Base-by-base conservation (phyloP, 2,113 vertebrate species). In the Leucopsar rothschildi region DNA sequence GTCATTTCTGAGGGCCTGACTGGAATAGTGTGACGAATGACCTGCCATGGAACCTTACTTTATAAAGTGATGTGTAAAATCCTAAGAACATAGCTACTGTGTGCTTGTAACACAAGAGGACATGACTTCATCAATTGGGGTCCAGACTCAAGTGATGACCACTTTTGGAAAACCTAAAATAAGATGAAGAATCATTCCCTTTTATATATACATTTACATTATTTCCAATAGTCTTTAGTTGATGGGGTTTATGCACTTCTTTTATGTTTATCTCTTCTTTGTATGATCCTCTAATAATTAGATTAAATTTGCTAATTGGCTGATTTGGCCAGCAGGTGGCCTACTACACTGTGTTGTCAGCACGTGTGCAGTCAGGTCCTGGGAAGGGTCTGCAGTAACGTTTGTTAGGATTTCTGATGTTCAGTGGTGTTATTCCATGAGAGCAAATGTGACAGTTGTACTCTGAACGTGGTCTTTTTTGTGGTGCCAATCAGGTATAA, bases 271-370 rank as follows among this genome's bases (percentile, higher is more conserved):
- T 64, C 7, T 72, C 63, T 68, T 37, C 66, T 69, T 79, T 11
- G 9, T 35, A n/a, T 14, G 16, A 47, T 23, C 6, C 31, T 75
- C 86, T 88, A 57, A 93, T 90, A 11, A 28, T 47, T 65, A 66
- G 35, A 42, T 72, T 91, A 80, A 92, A 94, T 64, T 78, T 55
- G 72, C 70, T 97, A 94, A 97, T 97, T 97, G 95, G 91, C 86
- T 88, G 57, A 35, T 97, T 86, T 97, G 96, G 90, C 98, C 98
- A 97, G 97, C 96, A 98, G 98, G 96, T 98, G 98, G 96, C 98
- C 97, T 94, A 79, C 96, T 95, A 90, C 63, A 69, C 98, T 98
- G 86, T 91, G 49, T 60, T 96, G 96, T 97, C 84, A 21, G 69
- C 50, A 11, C 59, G n/a, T 53, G n/a, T 53, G 50, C 63, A 68